Base-by-base conservation (phyloP, 2,888 invertebrate species). In the Erebia palarica region DNA sequence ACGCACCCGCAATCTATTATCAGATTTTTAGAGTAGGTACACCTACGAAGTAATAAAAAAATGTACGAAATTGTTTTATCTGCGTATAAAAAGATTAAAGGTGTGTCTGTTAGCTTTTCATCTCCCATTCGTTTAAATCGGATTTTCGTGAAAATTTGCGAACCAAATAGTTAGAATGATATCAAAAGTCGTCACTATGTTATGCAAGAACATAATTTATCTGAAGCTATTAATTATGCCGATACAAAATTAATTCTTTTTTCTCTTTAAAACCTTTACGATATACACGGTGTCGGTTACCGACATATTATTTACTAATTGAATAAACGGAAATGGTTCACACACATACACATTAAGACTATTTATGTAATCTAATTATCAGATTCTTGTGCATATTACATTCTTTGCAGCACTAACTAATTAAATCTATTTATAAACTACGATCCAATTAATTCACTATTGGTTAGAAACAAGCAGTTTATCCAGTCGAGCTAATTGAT, bases 161-260 rank as follows among this genome's bases (percentile, higher is more conserved):
- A 49, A 14, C 14, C 14, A 49, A 4, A 14, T 53, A 87, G 88
- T 89, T 86, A 88, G 83, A 80, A 83, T 82, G 80, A 78, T 85
- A 82, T 85, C 84, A 82, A 83, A 60, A 66, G 58, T 82, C 84
- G 84, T 84, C 84, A 85, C 81, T 84, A 87, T 21, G 21, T 21
- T 21, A 21, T n/a, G n/a, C 21, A 4, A 3, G 27, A 86, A 89
- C 86, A 80, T 84, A 83, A n/a, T 60, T 60, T 9, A 8, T 1
- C 14, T 42, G n/a, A 13, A 58, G n/a, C 4, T 36, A 36, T 36
- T 36, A 57, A 57, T 57, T 27, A 58, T 36, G 87, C 89, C 87
- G 21, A 57, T 8, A 14, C 13, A 58, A 58, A 57, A 49, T n/a
- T 4, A 14, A 1, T 49, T 49, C 4, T 49, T 13, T 14, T 49